A percentile compares a stretch with the other conserved stretches of the same genome.
phyloP scores from a whole-genome alignment of 2,113 vertebrate genomes.

The Microcebus tavaratra region DNA sequence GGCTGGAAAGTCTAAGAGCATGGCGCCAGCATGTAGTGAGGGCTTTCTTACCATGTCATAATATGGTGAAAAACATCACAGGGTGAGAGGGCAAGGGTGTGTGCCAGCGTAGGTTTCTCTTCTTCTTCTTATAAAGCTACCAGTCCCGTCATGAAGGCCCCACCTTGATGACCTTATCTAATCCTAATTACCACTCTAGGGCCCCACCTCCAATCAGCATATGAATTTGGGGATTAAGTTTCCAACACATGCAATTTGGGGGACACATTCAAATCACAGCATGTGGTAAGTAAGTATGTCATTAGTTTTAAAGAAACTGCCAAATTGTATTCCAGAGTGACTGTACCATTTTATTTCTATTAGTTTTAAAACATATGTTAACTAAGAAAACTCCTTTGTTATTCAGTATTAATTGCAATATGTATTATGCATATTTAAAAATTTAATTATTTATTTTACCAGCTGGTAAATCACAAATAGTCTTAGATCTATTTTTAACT shows the following conservation, averaged over 20 bases:
- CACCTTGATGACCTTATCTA: neutral
- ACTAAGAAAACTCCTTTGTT: neutral
- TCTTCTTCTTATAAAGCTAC: neutral
- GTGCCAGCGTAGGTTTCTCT: neutral
- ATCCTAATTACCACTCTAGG: neutral
- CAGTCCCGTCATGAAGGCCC: neutral
- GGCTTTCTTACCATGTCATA: neutral
- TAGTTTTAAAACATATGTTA: neutral
- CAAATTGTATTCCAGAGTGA: neutral
- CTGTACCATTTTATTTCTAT: neutral
- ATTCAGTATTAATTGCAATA: neutral
- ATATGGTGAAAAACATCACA: neutral
- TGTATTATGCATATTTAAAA: neutral
- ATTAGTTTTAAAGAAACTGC: neutral
- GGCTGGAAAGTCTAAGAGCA: neutral
- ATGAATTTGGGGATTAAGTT: neutral
- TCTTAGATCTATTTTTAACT: conserved; percentile 29
- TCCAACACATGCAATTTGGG: neutral
- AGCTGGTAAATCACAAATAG: neutral
- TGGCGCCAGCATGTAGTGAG: neutral
- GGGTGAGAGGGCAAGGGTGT: neutral
- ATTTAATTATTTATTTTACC: neutral
- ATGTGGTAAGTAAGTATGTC: neutral
- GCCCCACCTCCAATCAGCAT: neutral
- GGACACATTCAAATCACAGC: neutral